Conservation (phyloP, 2,888 invertebrate genomes). For the Archaeoteleia sp. region DNA sequence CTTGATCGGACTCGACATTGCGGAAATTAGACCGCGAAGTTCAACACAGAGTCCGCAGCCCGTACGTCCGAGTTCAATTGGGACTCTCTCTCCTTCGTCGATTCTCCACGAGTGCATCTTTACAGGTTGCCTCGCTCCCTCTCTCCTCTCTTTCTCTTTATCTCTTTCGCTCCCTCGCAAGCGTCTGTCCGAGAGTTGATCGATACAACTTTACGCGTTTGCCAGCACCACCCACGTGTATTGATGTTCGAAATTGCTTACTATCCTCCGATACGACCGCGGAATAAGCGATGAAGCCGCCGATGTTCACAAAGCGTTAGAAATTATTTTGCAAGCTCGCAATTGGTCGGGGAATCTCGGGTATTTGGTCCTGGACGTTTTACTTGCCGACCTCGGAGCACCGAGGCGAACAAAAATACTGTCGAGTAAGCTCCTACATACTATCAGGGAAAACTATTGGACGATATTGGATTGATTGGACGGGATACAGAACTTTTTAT, state of each 20-base stretch:
- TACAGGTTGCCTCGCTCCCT: not conserved
- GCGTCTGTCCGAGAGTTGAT: slow-evolving; percentile 5
- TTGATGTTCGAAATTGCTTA: slow-evolving; percentile 51
- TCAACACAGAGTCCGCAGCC: not conserved
- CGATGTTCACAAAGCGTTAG: slow-evolving; percentile 39
- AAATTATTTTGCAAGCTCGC: slow-evolving; percentile 46
- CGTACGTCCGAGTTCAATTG: not conserved
- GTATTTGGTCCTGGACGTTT: slow-evolving; percentile 23
- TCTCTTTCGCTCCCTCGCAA: not conserved
- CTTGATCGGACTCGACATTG: not conserved
- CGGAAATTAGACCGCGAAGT: slow-evolving; percentile 9
- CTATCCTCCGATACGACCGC: slow-evolving; percentile 38
- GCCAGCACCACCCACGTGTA: slow-evolving; percentile 19
- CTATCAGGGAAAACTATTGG: slow-evolving; percentile 20
- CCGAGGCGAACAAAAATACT: too few relatives aligned
- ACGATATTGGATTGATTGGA: slow-evolving; percentile 26
- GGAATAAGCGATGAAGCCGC: slow-evolving; percentile 48
- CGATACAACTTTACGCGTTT: slow-evolving; percentile 38
- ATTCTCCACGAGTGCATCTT: not conserved
- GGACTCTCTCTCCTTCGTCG: not conserved
- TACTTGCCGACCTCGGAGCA: slow-evolving; percentile 8
- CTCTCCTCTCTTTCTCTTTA: not conserved
- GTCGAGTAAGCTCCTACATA: slow-evolving; percentile 30
- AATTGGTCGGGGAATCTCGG: slow-evolving; percentile 40
- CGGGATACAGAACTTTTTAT: slow-evolving; percentile 20